Evolutionary conservation across 2,113 vertebrate genomes (phyloP).

Genomic region (Delphinus delphis): DNA sequence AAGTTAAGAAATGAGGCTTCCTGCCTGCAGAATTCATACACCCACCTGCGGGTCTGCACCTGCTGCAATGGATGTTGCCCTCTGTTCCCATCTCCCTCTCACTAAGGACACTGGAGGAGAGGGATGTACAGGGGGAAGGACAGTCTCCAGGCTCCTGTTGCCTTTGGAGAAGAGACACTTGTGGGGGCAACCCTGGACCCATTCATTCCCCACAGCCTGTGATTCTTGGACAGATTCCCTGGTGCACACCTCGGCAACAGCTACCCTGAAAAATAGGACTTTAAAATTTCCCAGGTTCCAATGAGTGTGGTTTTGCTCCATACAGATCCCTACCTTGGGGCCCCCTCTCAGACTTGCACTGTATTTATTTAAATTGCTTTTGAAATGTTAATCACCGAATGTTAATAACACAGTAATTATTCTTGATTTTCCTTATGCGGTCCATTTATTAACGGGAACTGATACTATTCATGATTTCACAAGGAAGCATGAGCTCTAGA

Average conservation of each 20-base stretch:
- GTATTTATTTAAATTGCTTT: conserved; percentile 63
- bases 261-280: neutral
- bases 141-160: neutral
- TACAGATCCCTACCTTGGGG: neutral
- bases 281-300: conserved; percentile 29
- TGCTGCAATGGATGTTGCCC: neutral
- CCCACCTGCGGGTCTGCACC: neutral
- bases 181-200: too few relatives aligned
- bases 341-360: neutral
- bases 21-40: neutral
- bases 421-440: conserved; percentile 51
- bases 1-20: neutral
- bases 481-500: conserved; percentile 36
- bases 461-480: conserved; percentile 36
- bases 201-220: neutral
- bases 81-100: neutral
- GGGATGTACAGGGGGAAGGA: fast-evolving
- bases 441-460: conserved; percentile 52
- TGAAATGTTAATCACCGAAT: conserved; percentile 63
- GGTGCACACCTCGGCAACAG: neutral
- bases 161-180: neutral
- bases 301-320: neutral
- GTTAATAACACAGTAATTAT: conserved; percentile 71
- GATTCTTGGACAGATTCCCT: neutral
- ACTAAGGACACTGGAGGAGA: neutral